Percentiles rank a stretch among this genome's conserved stretches.
These are phyloP conservation scores for Ochropacha duplaris DNA, from an alignment of 2,888 invertebrate species.

Conservation along the genomic window DNA sequence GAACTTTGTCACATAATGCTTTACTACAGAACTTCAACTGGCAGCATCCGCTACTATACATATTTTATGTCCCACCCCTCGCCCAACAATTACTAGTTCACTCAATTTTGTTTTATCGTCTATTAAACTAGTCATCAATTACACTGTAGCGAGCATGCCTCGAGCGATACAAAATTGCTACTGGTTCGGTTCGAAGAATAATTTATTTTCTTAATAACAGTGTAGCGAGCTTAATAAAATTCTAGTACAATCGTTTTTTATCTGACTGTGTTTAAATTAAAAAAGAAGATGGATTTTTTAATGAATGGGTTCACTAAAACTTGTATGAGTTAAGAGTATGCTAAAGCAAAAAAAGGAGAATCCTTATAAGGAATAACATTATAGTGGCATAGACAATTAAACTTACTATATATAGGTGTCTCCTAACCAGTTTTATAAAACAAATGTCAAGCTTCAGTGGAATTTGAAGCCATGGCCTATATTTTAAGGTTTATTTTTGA, in stretches of 20 bases:
- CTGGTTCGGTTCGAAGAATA: conserved; percentile 1
- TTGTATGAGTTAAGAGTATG: not conserved
- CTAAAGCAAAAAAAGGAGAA: not conserved
- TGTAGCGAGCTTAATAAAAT: not conserved
- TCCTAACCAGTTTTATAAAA: no score
- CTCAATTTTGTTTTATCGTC: conserved; percentile 46
- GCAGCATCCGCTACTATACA: not conserved
- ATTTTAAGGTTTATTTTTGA: no score
- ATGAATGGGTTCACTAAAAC: not conserved
- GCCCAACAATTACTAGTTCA: conserved; percentile 35
- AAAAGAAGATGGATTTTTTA: not conserved
- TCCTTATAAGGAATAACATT: not conserved
- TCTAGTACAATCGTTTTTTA: not conserved
- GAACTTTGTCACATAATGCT: not conserved
- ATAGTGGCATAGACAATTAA: not conserved
- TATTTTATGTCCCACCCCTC: conserved; percentile 10
- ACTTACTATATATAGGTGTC: not conserved
- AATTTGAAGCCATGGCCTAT: no score
- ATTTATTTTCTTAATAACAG: not conserved
- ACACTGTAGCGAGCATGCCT: conserved; percentile 26
- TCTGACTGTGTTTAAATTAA: not conserved
- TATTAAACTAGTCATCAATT: conserved; percentile 35
- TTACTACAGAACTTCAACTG: not conserved
- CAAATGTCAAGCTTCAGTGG: no score
- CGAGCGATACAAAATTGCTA: not conserved